Base-by-base conservation (phyloP, 2,113 vertebrate species). In the Cygnus atratus region DNA sequence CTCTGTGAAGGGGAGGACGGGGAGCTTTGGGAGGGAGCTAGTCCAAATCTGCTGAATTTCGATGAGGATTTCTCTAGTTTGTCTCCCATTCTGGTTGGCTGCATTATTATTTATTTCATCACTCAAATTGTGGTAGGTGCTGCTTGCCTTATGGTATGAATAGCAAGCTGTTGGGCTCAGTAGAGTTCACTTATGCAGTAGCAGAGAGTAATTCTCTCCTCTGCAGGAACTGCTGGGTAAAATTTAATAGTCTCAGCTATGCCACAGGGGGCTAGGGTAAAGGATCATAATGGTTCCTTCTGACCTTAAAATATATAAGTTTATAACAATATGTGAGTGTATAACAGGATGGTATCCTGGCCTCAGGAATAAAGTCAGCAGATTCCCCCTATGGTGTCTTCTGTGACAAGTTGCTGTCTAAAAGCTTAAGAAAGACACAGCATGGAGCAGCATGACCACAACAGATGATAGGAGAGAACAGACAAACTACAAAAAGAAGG, bases 71-170 rank as follows among this genome's bases (percentile, higher is more conserved):
- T 95, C 73, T 90, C 86, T 78, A 68, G 88, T 90, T 95, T 92
- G 65, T 78, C 93, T 93, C 61, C 37, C 41, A 80, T 90, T 96
- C 88, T 96, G 80, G 90, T 96, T 96, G 96, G 93, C 72, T 94
- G 93, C 93, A 96, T 97, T 96, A 94, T 94, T 97, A 94, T 96
- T 97, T 97, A 96, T 96, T 93, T 96, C 92, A 96, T 96, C 94
- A 96, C 82, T 96, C 88, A 93, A 86, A 96, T 94, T 94, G 93
- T 96, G 85, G 85, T 95, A 95, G 91, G 95, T 96, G 93, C 93
- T 90, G 90, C 87, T 94, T 96, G 83, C 92, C 88, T 92, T 93
- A 37, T 80, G 78, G 95, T 72, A 43, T 88, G 93, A 95, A 95
- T 96, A 96, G 92, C 92, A 92, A 96, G 93, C 52, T 93, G 50